Evolutionary conservation across 2,113 vertebrate genomes (phyloP), one percentile per base, ranked within the genome.

Genomic region (Eublepharis macularius): DNA sequence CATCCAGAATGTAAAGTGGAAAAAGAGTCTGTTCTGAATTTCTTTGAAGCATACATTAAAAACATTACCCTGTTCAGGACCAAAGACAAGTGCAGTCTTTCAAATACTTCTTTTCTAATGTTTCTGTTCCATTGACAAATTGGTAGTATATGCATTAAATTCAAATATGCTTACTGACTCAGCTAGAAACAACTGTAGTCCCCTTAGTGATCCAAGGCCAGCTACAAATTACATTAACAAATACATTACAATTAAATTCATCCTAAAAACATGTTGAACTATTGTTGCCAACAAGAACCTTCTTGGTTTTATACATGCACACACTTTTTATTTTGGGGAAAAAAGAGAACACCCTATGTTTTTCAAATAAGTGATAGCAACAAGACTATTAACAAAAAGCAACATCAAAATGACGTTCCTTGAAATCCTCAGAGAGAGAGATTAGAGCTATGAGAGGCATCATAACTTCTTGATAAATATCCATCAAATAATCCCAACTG

Each of bases 201-300:
- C 45, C 51, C 13, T 14, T 29, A 43, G n/a, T 86, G 78, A 77
- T 88, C 51, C 72, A 85, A 14, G 70, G 69, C 32, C 86, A 87
- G 77, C 34, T 41, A 80, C 72, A 2, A 84, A 69, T 57, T 60
- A 86, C 19, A 82, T 68, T 36, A 24, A 10, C 45, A 80, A 84
- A 88, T 32, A 13, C 0, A 83, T 68, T 34, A 80, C 2, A 26
- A 4, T 0, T 76, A 79, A 60, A 26, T 80, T 76, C 74, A 29
- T 16, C 17, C 16, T 4, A 36, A 78, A n/a, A 83, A 81, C 47
- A 60, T 4, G 80, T n/a, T 81, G 3, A 6, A 83, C 11, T 81
- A 81, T 45, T 8, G 45, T 81, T 7, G 47, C 73, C 7, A 8
- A 19, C 32, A 60, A 60, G 51, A 54, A 88, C 76, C 6, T 13